Evolutionary conservation across 2,113 vertebrate genomes (phyloP), one percentile per base, ranked within the genome.

Genomic region (Platysteira castanea): DNA sequence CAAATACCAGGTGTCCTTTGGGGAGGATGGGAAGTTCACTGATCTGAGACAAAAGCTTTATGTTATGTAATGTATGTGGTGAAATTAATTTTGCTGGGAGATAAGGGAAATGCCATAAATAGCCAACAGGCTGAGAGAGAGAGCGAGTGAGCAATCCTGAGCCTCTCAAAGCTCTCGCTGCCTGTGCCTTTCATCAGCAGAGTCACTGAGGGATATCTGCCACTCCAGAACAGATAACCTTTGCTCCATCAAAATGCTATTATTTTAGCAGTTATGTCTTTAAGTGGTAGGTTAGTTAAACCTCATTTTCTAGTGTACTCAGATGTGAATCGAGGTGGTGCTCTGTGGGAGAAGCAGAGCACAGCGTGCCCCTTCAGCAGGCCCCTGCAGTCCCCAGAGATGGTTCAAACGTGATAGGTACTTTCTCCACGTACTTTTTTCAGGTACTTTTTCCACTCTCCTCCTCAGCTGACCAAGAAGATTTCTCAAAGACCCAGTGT

Each of bases 391-490:
- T 18, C 54, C n/a, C 15, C 47, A 77, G 24, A 44, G 64, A 26
- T 0, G 0, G 39, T 18, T 69, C 71, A 67, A 47, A 85, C 0
- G 0, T 10, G 23, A n/a, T 10, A 7, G 3, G 7, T 9, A 31
- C 9, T 24, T 84, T 83, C 54, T 24, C 18, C 8, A 15, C 11
- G 12, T 18, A 33, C 4, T 14, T 84, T 83, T 59, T 24, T 16
- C 8, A 15, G 12, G 12, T 18, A 33, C 4, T 14, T 81, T 85
- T 78, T 16, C 31, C 8, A 1, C 10, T 69, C 12, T 15, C 14
- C 6, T 68, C 8, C 42, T 47, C 26, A 73, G 16, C 8, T 86
- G 53, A 37, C 54, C 3, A 1, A 1, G 2, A 46, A 18, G n/a
- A 85, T 90, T 85, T 75, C 37, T 73, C 53, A 20, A 52, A 73